Base-by-base conservation (phyloP, 2,797 vertebrate species). In the Strix occidentalis region DNA sequence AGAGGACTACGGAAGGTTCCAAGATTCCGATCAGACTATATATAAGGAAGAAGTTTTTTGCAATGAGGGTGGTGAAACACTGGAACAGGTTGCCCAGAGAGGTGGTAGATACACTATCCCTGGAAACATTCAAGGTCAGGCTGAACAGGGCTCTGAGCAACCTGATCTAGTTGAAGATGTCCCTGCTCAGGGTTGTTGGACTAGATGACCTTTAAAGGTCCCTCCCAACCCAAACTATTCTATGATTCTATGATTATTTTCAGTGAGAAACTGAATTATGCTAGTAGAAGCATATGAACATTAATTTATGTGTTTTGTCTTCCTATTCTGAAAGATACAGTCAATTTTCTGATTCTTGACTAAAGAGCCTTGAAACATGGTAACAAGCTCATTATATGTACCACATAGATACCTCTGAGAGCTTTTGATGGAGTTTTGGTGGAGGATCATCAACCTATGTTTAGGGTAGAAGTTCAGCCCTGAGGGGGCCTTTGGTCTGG, bases 171-270 rank as follows among this genome's bases (percentile, higher is more conserved):
- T 31, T 60, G 25, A 33, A 65, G 14, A 4, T 68, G 16, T 11
- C 58, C 13, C 26, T 2, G 0, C 9, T 33, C 3, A 24, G 12
- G 6, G 2, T 1, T 0, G 1, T 10, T 72, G 64, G n/a, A 65
- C 19, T 81, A 43, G 6, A 48, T 19, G 13, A 41, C 16, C 8
- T 84, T 48, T 39, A 60, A 48, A 60, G 3, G 13, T 43, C 23
- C 7, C 13, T 68, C 3, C 7, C 13, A 82, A 5, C 4, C 5
- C 19, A 71, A 68, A 50, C 7, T 45, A 23, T 56, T 81, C 48
- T 51, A 23, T 68, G 37, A 35, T 25, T 68, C 63, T 60, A 31
- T 46, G 17, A 33, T 82, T 69, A 45, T 84, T 87, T 81, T 16
- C 17, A 68, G 21, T 25, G 29, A 87, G 21, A 93, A 71, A 61